phyloP scores from a whole-genome alignment of 2,113 vertebrate species.

The Hippocampus barbouri region DNA sequence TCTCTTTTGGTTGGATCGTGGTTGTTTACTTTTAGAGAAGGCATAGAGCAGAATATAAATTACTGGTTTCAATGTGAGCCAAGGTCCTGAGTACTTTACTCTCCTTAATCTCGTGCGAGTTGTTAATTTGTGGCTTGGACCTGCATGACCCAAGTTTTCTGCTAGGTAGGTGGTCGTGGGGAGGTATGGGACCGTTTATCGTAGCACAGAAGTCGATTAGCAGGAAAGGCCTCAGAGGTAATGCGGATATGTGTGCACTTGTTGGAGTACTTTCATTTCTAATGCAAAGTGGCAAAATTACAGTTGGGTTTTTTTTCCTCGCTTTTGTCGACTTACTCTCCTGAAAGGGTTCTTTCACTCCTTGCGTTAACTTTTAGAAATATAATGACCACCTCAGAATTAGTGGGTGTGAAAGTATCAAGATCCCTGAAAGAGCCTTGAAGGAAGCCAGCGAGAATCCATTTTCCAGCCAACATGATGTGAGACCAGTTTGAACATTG shows the following conservation, averaged over 20 bases:
- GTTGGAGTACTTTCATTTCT: slow-evolving; percentile 82
- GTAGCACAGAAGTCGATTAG: slow-evolving; percentile 78
- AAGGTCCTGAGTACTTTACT: slow-evolving; percentile 53
- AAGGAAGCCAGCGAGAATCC: slow-evolving; percentile 78
- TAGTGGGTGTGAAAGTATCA: slow-evolving; percentile 87
- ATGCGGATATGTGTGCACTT: slow-evolving; percentile 39
- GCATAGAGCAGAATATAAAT: neutral
- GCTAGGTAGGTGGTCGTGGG: slow-evolving; percentile 64
- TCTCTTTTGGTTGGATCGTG: slow-evolving; percentile 11
- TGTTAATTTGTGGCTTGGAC: slow-evolving; percentile 62
- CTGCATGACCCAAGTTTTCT: slow-evolving; percentile 61
- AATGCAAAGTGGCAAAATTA: slow-evolving; percentile 89
- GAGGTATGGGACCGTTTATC: slow-evolving; percentile 75
- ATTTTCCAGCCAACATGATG: slow-evolving; percentile 84
- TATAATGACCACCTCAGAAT: slow-evolving; percentile 79
- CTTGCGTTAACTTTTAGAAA: slow-evolving; percentile 84
- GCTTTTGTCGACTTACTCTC: slow-evolving; percentile 39
- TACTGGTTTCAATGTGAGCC: slow-evolving; percentile 23
- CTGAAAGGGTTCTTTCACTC: slow-evolving; percentile 72
- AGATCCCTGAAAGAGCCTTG: slow-evolving; percentile 82
- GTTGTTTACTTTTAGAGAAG: slow-evolving; percentile 15
- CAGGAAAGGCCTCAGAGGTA: slow-evolving; percentile 52
- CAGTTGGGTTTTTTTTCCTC: slow-evolving; percentile 47
- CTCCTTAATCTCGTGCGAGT: slow-evolving; percentile 53
- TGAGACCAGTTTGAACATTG: slow-evolving; percentile 80